Conservation (phyloP, 1,140 invertebrate species). For the Sarcophaga bullata region DNA sequence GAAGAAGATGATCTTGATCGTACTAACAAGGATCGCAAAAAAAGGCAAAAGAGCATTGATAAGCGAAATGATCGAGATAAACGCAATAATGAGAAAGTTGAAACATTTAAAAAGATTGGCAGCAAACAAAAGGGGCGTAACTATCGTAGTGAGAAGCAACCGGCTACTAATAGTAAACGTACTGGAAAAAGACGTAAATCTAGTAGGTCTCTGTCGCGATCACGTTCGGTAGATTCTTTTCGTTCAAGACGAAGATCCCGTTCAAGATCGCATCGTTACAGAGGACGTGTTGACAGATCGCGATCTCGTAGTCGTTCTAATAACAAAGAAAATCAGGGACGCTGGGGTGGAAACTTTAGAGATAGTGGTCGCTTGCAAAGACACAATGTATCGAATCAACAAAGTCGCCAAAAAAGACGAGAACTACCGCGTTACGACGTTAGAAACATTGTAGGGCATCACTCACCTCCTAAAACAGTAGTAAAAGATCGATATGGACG, state of each 20-base stretch:
- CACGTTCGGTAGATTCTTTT: slow-evolving; percentile 5
- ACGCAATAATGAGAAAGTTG: slow-evolving; percentile 56
- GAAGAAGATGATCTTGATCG: slow-evolving; percentile 69
- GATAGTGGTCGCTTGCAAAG: slow-evolving; percentile 47
- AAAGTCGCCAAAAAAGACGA: slow-evolving; percentile 77
- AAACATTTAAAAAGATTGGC: slow-evolving; percentile 83
- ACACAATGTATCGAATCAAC: slow-evolving; percentile 42
- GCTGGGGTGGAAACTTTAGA: slow-evolving; percentile 56
- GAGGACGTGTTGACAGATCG: slow-evolving; percentile 27
- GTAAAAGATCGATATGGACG: slow-evolving; percentile 81
- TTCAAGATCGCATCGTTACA: slow-evolving; percentile 30
- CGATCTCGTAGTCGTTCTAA: slow-evolving; percentile 50
- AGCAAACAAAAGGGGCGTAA: slow-evolving; percentile 83
- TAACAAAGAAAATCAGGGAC: slow-evolving; percentile 64
- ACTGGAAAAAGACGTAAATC: slow-evolving; percentile 11
- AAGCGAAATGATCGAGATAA: slow-evolving; percentile 53
- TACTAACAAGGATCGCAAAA: background rate
- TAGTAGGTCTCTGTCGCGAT: slow-evolving; percentile 31
- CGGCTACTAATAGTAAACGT: slow-evolving; percentile 32
- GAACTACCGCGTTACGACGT: slow-evolving; percentile 86
- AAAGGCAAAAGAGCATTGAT: slow-evolving; percentile 45
- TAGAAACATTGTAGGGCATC: slow-evolving; percentile 77
- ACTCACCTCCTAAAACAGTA: slow-evolving; percentile 65
- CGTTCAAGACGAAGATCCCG: slow-evolving; percentile 37
- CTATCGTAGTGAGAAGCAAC: slow-evolving; percentile 76